Evolutionary conservation across 2,113 vertebrate genomes (phyloP), one percentile per base, ranked within the genome.

Genomic region (Urocitellus parryii): DNA sequence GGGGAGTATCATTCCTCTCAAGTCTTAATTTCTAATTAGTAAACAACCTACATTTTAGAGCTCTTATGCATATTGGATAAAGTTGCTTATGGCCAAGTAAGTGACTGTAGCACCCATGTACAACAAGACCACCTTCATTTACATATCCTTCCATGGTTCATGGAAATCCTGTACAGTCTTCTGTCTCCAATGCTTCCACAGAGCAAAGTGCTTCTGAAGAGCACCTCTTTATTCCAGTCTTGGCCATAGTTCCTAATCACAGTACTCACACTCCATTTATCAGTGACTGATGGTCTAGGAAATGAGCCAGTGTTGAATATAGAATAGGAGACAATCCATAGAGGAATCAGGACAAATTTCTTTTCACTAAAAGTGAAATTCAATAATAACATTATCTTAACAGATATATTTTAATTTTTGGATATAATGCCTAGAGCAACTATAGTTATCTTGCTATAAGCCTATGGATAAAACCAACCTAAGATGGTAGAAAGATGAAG

Each of bases 21-120:
- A 16, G 20, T 76, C n/a, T 94, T 45, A 42, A 4, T 45, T 95
- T 88, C 56, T 90, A 37, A 34, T 92, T 53, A 48, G 32, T 76
- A 72, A 94, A 61, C 25, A 53, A 12, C 10, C 2, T 68, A 74
- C 8, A 77, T 74, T 73, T 88, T 24, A 29, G 32, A 92, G 18
- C 8, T 24, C 17, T 14, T 25, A 73, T 22, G 25, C 37, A 70
- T 25, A 8, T 6, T 77, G 22, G 11, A 63, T 27, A 27, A 77
- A 72, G 22, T 56, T 22, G 34, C 20, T 68, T 37, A 24, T 18
- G 11, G 22, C n/a, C 34, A 13, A 76, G 0, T 58, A 53, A 78
- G 10, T 80, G n/a, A 37, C 22, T 48, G 9, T 0, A 56, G 2
- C 27, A 86, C 0, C 18, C 0, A 4, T 42, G 2, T 82, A 0